A percentile compares a stretch with the other conserved stretches of the same genome.
Conservation (phyloP, 2,797 vertebrate genomes). For the Malurus splendens region DNA sequence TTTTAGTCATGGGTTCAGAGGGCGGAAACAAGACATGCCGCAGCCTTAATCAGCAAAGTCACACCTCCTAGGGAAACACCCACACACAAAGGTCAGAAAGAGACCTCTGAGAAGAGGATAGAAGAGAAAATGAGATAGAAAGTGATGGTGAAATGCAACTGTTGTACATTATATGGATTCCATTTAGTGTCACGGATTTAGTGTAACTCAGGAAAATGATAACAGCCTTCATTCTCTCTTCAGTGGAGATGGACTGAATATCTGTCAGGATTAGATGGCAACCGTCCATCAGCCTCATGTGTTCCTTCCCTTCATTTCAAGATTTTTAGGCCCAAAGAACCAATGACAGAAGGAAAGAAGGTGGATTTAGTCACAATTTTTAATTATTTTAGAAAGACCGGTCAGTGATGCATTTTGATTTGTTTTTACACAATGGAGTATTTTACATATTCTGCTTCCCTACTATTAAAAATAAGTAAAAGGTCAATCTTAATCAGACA, state of each 20-base stretch:
- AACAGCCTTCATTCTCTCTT: not conserved
- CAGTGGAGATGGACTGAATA: not conserved
- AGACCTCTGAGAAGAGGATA: not conserved
- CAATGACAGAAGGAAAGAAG: not conserved
- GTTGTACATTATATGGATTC: not conserved
- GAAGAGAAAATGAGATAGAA: constrained; percentile 32
- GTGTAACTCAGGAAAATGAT: not conserved
- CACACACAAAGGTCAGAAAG: constrained; percentile 17
- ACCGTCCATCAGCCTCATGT: not conserved
- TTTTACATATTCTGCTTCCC: not conserved
- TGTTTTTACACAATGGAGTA: not conserved
- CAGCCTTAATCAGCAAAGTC: constrained; percentile 8
- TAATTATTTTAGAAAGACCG: not conserved
- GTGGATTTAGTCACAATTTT: fast-evolving
- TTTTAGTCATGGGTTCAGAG: constrained; percentile 27
- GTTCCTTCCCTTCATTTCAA: not conserved
- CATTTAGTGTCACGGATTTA: not conserved
- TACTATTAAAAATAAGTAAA: not conserved
- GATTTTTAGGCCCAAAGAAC: not conserved
- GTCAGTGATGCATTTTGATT: not conserved
- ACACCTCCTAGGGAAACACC: constrained; percentile 4
- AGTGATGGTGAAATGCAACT: not conserved
- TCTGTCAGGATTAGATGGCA: not conserved
- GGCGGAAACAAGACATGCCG: not conserved
- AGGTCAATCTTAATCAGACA: not conserved